Base-by-base conservation (phyloP, 2,797 vertebrate genomes). In the Echiichthys vipera region DNA sequence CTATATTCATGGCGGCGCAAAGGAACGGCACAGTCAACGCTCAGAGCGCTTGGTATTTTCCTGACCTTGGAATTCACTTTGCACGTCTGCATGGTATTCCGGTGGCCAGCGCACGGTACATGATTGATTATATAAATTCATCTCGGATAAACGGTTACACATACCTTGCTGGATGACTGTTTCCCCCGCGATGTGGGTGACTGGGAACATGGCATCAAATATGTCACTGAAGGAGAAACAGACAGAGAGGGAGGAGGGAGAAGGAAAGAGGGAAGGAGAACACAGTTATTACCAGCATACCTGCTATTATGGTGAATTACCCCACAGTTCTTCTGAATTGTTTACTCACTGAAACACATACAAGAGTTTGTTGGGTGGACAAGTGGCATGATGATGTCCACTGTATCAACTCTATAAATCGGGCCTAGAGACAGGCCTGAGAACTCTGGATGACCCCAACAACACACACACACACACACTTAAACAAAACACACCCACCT, bases 131-230 rank as follows among this genome's bases (percentile, higher is more conserved):
- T 29, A 77, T 42, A 20, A 17, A 59, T 49, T 18, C 7, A 64
- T 30, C 5, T 37, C 9, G 64, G 49, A 6, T 40, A 43, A 64
- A 58, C 15, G 20, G 65, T 30, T 40, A 39, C 71, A 91, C 92
- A 40, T 91, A 98, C 97, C 98, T 95, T 99, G 98, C 68, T 98
- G 97, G 85, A 99, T 99, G 68, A 99, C 98, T 0, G 96, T 99
- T 93, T 99, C 98, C 75, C 96, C 97, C 7, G 96, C 98, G 3
- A 99, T 99, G 91, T 99, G 98, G 15, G 95, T 99, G 77, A 99
- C 97, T 0, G 98, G 97, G 66, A 99, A 99, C 98, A 99, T 99
- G 85, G 98, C 98, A 54, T 99, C 98, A 17, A 99, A 99, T 88
- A 99, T 99, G 91, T 99, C 98, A 88, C 98, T 99, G 90, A 7